Percentiles rank a stretch among this genome's conserved stretches.
Evolutionary conservation across 2,888 invertebrate species (phyloP).

Genomic region (Phorcus lineatus): DNA sequence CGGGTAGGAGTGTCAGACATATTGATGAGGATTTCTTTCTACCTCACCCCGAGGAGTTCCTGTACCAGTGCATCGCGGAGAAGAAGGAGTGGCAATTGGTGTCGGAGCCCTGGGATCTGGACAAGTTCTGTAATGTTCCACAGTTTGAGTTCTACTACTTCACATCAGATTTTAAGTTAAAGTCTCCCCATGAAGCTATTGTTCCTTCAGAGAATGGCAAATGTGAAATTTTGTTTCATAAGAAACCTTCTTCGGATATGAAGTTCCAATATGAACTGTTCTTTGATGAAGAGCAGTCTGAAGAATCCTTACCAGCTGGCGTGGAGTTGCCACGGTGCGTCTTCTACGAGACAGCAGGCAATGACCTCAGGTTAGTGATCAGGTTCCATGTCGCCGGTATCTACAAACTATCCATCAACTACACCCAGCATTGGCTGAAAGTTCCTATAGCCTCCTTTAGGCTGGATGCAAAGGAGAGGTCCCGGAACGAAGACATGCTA

Average conservation of each 20-base stretch:
- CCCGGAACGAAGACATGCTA: slow-evolving; percentile 39
- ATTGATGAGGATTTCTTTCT: slow-evolving; percentile 46
- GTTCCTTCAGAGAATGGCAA: slow-evolving; percentile 37
- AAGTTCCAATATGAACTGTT: slow-evolving; percentile 41
- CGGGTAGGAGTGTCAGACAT: slow-evolving; percentile 23
- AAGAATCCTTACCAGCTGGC: slow-evolving; percentile 9
- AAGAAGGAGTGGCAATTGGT: slow-evolving; percentile 46
- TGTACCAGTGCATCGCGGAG: slow-evolving; percentile 44
- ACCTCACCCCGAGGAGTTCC: slow-evolving; percentile 45
- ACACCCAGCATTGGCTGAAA: neutral
- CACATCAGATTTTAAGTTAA: slow-evolving; percentile 34
- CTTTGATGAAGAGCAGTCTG: slow-evolving; percentile 27
- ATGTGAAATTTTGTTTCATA: slow-evolving; percentile 34
- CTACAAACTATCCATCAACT: slow-evolving; percentile 8
- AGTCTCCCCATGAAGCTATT: slow-evolving; percentile 37
- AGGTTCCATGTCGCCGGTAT: slow-evolving; percentile 32
- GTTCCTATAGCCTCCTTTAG: slow-evolving; percentile 53
- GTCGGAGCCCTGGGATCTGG: slow-evolving; percentile 31
- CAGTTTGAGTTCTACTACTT: slow-evolving; percentile 40
- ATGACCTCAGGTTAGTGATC: slow-evolving; percentile 31
- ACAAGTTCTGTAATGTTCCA: slow-evolving; percentile 34
- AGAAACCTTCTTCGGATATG: slow-evolving; percentile 16
- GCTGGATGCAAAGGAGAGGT: slow-evolving; percentile 48
- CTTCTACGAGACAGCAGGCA: slow-evolving; percentile 29
- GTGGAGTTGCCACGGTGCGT: slow-evolving; percentile 31